Evolutionary conservation across 2,797 vertebrate genomes (phyloP).

Genomic region (Sebastes vulpes): DNA sequence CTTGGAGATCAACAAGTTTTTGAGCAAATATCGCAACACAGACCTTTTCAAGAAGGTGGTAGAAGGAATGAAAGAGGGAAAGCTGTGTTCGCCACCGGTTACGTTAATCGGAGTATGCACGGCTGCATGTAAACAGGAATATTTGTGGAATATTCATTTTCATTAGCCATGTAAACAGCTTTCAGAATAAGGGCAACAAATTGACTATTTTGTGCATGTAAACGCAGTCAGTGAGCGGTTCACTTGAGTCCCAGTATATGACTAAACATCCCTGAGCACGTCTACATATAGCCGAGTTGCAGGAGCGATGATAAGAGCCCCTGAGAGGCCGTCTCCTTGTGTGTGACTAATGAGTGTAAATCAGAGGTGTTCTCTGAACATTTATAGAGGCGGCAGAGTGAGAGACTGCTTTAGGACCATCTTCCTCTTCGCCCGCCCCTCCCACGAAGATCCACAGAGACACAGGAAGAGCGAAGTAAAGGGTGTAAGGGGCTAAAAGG

Average conservation of each 20-base stretch:
- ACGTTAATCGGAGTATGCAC: too few species aligned
- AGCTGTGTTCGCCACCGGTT: too few species aligned
- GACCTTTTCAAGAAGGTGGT: too few species aligned
- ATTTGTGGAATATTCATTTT: too few species aligned
- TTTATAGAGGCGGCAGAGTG: slow-evolving; percentile 45
- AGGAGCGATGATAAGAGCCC: slow-evolving; percentile 32
- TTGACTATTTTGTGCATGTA: neutral
- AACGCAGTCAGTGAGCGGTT: neutral
- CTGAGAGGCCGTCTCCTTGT: slow-evolving; percentile 6
- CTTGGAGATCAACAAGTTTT: too few species aligned
- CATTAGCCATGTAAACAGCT: too few species aligned
- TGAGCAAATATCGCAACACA: too few species aligned
- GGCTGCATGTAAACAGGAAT: too few species aligned
- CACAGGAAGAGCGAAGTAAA: slow-evolving; percentile 41
- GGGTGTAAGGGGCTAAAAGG: slow-evolving; percentile 1
- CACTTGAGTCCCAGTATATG: slow-evolving; percentile 13
- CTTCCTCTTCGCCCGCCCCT: neutral
- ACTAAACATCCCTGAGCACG: neutral
- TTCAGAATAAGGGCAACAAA: too few species aligned
- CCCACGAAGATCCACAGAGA: slow-evolving; percentile 42
- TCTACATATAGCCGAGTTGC: slow-evolving; percentile 14
- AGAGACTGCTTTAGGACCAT: slow-evolving; percentile 12
- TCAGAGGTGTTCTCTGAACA: slow-evolving; percentile 44
- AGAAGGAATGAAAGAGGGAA: too few species aligned
- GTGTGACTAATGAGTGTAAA: slow-evolving; percentile 62